Conservation (phyloP, 1,140 invertebrate genomes). For the Ceratina japonica region DNA sequence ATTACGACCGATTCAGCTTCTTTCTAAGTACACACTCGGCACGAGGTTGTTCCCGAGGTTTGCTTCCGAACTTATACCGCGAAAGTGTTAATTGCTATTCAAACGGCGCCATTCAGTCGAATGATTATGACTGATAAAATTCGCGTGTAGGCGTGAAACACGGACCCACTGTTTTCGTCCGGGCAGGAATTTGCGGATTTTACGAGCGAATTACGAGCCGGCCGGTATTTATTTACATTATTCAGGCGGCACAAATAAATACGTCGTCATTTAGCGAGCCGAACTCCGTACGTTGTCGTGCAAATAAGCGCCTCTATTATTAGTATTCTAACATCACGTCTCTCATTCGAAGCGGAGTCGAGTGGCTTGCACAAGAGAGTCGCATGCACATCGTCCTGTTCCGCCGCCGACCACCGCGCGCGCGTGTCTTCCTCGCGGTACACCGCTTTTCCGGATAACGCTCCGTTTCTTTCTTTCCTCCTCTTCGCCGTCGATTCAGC, state of each 20-base stretch:
- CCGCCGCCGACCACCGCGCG: background rate
- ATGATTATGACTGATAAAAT: background rate
- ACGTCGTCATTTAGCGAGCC: conserved; percentile 9
- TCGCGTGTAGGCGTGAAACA: background rate
- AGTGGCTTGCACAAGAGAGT: conserved; percentile 19
- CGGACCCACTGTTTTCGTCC: background rate
- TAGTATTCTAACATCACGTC: conserved; percentile 40
- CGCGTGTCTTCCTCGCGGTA: background rate
- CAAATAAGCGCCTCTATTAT: conserved; percentile 40
- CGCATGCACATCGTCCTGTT: conserved; percentile 1
- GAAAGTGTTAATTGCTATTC: conserved; percentile 6
- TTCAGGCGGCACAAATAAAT: conserved; percentile 30
- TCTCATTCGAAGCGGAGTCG: conserved; percentile 42
- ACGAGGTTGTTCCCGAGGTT: background rate
- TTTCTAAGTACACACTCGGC: no score
- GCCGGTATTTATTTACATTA: conserved; percentile 19
- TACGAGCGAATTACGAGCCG: background rate
- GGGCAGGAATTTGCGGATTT: background rate
- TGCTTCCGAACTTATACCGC: background rate
- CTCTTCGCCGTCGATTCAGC: conserved; percentile 11
- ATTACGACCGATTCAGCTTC: background rate
- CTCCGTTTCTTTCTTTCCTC: conserved; percentile 10
- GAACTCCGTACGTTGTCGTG: conserved; percentile 13
- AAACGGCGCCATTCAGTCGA: background rate
- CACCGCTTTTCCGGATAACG: conserved; percentile 29